Evolutionary conservation across 2,113 vertebrate genomes (phyloP).

Genomic region (Salvelinus fontinalis): DNA sequence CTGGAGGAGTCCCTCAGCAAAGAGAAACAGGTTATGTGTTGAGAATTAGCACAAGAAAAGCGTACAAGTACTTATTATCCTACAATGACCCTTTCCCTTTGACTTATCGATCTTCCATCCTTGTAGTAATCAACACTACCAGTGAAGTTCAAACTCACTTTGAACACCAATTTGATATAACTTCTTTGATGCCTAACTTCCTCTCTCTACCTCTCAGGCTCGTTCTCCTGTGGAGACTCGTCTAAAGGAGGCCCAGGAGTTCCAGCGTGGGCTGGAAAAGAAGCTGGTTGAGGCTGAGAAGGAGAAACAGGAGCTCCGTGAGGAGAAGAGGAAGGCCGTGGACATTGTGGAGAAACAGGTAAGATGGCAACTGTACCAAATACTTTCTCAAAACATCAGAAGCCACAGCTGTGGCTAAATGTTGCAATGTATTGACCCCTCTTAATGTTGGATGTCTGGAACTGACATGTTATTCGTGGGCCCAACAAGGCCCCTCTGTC

Average conservation of each 20-base stretch:
- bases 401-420: not conserved
- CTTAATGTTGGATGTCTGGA: not conserved
- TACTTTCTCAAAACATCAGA: no score
- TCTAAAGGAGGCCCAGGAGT: slow-evolving; percentile 86
- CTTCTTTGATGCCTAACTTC: not conserved
- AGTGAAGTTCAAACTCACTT: no score
- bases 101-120: no score
- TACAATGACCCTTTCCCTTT: no score
- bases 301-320: slow-evolving; percentile 85
- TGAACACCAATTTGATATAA: no score
- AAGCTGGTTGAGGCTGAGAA: slow-evolving; percentile 89
- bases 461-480: not conserved
- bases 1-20: slow-evolving; percentile 94
- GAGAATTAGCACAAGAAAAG: no score
- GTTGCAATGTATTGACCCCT: not conserved
- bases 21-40: slow-evolving; percentile 84
- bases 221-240: slow-evolving; percentile 82
- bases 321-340: slow-evolving; percentile 85
- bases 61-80: no score
- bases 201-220: slow-evolving; percentile 22
- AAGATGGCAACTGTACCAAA: not conserved
- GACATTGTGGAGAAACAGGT: slow-evolving; percentile 89
- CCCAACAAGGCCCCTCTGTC: no score
- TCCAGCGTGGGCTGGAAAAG: slow-evolving; percentile 88
- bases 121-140: no score